Evolutionary conservation across 2,797 vertebrate genomes (phyloP).

Genomic region (Nannoperca obscura): DNA sequence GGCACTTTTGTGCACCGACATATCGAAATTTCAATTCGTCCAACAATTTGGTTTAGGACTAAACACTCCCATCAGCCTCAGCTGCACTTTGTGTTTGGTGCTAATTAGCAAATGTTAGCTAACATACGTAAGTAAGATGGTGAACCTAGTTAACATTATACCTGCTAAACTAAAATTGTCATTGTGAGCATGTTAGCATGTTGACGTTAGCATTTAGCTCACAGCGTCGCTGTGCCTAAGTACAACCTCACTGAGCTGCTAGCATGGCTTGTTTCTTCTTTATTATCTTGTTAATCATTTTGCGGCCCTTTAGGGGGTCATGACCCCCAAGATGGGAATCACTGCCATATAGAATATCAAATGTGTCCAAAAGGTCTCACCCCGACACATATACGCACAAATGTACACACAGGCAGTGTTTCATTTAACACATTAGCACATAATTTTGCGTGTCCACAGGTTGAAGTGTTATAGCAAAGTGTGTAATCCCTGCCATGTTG

Average conservation of each 20-base stretch:
- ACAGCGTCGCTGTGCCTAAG: background rate
- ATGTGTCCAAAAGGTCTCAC: slow-evolving; percentile 3
- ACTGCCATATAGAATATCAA: background rate
- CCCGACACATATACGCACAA: slow-evolving; percentile 19
- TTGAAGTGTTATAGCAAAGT: slow-evolving; percentile 26
- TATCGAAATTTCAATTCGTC: background rate
- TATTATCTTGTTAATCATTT: slow-evolving; percentile 10
- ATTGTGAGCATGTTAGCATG: background rate
- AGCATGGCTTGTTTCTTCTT: background rate
- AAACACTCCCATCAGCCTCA: background rate
- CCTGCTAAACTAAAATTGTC: background rate
- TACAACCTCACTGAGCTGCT: background rate
- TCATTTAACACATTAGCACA: slow-evolving; percentile 31
- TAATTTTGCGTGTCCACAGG: slow-evolving; percentile 13
- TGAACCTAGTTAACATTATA: background rate
- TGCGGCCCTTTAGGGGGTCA: background rate
- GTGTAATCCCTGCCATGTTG: slow-evolving; percentile 34
- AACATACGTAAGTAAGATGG: background rate
- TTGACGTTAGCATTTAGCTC: background rate
- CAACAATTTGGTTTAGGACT: background rate
- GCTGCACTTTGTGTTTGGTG: background rate
- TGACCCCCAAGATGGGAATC: slow-evolving; percentile 2
- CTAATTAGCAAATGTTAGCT: background rate
- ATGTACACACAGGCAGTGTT: slow-evolving; percentile 18
- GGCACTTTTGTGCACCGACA: background rate